A percentile compares a stretch with the other conserved stretches of the same genome.
phyloP scores from a whole-genome alignment of 92 coral and sea anemone species.

The Epizoanthus stellaris region DNA sequence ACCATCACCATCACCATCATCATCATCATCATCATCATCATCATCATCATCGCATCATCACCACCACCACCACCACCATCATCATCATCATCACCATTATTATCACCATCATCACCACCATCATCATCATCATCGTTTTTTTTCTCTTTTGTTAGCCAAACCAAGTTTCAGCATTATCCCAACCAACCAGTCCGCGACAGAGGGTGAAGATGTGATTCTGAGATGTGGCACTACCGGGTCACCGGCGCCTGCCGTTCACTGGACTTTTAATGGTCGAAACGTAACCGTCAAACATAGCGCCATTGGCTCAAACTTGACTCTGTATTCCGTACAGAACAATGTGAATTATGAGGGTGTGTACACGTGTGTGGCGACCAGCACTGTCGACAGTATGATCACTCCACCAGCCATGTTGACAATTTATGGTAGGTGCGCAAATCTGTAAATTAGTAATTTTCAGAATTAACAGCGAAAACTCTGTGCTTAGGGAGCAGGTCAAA shows the following conservation, averaged over 20 bases:
- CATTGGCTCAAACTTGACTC: slow-evolving; percentile 47
- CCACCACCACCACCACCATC: neutral
- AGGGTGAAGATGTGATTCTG: slow-evolving; percentile 48
- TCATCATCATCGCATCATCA: too few relatives aligned
- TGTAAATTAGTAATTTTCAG: too few relatives aligned
- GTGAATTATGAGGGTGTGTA: slow-evolving; percentile 55
- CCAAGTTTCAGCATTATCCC: slow-evolving; percentile 11
- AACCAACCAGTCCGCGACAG: neutral
- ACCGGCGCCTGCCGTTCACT: slow-evolving; percentile 50
- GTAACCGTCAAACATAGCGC: slow-evolving; percentile 47
- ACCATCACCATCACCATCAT: too few relatives aligned
- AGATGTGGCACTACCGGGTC: slow-evolving; percentile 53
- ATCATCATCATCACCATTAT: neutral
- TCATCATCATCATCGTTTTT: neutral
- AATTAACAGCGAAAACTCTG: too few relatives aligned
- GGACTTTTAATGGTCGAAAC: slow-evolving; percentile 64
- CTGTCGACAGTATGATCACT: slow-evolving; percentile 17
- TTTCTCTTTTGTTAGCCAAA: neutral
- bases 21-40: too few relatives aligned
- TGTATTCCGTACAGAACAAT: slow-evolving; percentile 58
- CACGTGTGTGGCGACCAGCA: slow-evolving; percentile 51
- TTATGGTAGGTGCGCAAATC: slow-evolving; percentile 39
- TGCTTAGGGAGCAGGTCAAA: too few relatives aligned
- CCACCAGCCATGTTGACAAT: slow-evolving; percentile 38
- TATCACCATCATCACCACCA: neutral